Evolutionary conservation across 2,113 vertebrate genomes (phyloP).

Genomic region (Coptodon rendalli): DNA sequence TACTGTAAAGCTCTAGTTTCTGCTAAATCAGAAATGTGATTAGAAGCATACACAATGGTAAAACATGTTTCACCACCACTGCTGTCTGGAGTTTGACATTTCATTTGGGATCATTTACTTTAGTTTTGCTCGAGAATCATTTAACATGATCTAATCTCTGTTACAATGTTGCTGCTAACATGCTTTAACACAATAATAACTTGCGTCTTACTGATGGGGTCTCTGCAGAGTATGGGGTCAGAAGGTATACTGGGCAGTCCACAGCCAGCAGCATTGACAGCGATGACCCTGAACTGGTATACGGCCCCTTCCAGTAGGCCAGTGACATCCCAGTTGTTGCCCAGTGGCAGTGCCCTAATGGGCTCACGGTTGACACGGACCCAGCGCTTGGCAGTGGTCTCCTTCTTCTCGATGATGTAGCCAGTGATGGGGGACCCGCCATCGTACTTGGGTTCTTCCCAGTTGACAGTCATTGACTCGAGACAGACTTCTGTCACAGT

Average conservation of each 20-base stretch:
- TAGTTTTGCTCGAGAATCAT: background rate
- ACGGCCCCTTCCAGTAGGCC: constrained; percentile 86
- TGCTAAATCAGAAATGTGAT: background rate
- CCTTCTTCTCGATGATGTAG: constrained; percentile 93
- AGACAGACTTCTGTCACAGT: constrained; percentile 85
- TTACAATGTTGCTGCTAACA: background rate
- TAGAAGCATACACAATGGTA: background rate
- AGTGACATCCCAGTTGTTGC: constrained; percentile 85
- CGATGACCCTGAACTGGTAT: constrained; percentile 92
- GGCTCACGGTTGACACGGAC: constrained; percentile 85
- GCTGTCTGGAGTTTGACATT: background rate
- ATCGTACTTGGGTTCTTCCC: constrained; percentile 96
- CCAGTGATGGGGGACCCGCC: constrained; percentile 94
- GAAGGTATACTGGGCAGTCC: constrained; percentile 91
- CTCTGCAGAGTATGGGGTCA: constrained; percentile 85
- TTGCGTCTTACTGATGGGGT: constrained; percentile 83
- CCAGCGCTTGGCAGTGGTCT: constrained; percentile 93
- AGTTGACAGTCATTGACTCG: constrained; percentile 93
- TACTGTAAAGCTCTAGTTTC: background rate
- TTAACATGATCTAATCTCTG: background rate
- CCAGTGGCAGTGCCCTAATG: constrained; percentile 85
- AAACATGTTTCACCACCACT: background rate
- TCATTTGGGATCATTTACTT: background rate
- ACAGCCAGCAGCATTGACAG: constrained; percentile 89
- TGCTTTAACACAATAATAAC: background rate